Conservation (phyloP, 2,113 vertebrate genomes). For the Nettapus auritus region DNA sequence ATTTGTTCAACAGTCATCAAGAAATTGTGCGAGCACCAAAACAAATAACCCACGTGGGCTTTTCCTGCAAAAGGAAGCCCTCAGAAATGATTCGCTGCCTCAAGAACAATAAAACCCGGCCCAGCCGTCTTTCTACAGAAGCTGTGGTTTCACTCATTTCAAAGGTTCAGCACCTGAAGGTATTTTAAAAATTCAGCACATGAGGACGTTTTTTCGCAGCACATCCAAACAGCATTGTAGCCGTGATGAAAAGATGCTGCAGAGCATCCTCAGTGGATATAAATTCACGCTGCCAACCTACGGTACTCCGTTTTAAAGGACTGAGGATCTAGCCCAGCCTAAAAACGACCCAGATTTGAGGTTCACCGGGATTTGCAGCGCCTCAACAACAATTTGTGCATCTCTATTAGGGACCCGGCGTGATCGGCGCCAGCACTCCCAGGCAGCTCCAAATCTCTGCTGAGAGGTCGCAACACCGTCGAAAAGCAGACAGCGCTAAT, state of each 20-base stretch:
- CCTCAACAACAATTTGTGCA: not conserved
- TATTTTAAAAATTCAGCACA: not conserved
- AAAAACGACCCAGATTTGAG: not conserved
- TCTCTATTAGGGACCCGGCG: accelerated
- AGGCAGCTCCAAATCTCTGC: not conserved
- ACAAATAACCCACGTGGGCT: not conserved
- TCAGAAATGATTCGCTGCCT: not conserved
- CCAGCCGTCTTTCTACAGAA: not conserved
- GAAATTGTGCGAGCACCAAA: not conserved
- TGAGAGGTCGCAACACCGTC: not conserved
- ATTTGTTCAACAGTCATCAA: not conserved
- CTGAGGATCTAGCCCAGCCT: not conserved
- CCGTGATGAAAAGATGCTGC: not conserved
- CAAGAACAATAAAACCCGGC: not conserved
- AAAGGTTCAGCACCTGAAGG: not conserved
- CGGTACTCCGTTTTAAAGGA: not conserved
- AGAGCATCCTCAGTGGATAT: not conserved
- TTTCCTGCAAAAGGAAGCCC: not conserved
- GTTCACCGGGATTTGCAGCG: not conserved
- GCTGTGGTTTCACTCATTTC: not conserved
- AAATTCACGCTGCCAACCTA: not conserved
- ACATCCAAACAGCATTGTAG: not conserved
- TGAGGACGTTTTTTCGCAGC: not conserved
- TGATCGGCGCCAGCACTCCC: not conserved
- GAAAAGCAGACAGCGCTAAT: not conserved